Conservation (phyloP, 2,113 vertebrate species). For the Chionomys nivalis region DNA sequence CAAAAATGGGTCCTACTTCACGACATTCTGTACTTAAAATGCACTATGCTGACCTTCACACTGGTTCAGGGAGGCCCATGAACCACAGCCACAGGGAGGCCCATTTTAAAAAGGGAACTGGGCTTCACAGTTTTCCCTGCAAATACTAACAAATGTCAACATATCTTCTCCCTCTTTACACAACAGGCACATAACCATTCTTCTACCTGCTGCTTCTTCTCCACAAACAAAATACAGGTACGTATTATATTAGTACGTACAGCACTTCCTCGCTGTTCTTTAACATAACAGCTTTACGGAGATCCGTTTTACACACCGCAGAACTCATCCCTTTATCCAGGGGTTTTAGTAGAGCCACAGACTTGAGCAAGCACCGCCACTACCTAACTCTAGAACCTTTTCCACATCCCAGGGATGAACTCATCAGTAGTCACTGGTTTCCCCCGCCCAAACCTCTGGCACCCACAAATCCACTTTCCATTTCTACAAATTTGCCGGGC, state of each 20-base stretch:
- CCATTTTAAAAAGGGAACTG: not conserved
- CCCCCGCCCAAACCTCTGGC: too few species aligned
- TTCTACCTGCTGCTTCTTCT: not conserved
- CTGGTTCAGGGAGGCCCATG: not conserved
- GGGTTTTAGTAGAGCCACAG: not conserved
- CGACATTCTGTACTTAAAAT: not conserved
- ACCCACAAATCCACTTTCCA: not conserved
- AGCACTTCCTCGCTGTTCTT: not conserved
- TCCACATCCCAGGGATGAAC: not conserved
- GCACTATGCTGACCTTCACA: not conserved
- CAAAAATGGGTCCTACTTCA: not conserved
- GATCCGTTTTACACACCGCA: not conserved
- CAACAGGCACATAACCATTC: not conserved
- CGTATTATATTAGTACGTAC: not conserved
- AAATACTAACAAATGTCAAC: constrained; percentile 21
- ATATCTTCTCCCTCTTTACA: not conserved
- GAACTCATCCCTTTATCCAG: constrained; percentile 7
- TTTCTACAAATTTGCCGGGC: not conserved
- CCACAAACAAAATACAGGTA: not conserved
- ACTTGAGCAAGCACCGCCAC: not conserved
- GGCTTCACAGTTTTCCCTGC: not conserved
- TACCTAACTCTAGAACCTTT: not conserved
- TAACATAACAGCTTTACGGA: not conserved
- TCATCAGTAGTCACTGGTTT: not conserved
- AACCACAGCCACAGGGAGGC: too few species aligned